Evolutionary conservation across 2,888 invertebrate genomes (phyloP).

Genomic region (Andrena flavipes): DNA sequence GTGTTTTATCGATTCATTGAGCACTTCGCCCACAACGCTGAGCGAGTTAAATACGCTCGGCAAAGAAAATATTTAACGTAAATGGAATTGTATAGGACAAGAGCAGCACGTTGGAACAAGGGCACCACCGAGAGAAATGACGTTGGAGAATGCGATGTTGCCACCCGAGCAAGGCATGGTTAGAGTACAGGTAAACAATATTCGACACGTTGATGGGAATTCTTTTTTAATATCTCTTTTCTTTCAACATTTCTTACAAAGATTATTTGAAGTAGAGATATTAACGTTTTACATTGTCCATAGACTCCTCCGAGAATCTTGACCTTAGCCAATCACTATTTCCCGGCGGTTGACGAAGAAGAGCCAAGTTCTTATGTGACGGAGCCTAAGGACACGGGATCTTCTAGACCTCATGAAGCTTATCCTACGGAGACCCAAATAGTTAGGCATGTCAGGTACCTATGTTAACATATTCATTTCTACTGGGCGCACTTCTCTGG

Average conservation of each 20-base stretch:
- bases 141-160: constrained; percentile 92
- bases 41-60: too few species aligned
- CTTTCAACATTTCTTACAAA: too few species aligned
- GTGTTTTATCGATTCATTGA: too few species aligned
- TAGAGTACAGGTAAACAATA: constrained; percentile 87
- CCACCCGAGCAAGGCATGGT: constrained; percentile 90
- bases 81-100: constrained; percentile 85
- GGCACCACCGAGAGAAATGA: constrained; percentile 94
- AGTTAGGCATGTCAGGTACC: constrained; percentile 78
- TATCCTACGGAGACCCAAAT: constrained; percentile 78
- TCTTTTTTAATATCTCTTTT: too few species aligned
- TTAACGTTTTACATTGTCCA: constrained; percentile 19
- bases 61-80: not conserved
- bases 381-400: constrained; percentile 67
- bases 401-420: constrained; percentile 61
- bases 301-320: constrained; percentile 95
- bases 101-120: constrained; percentile 88
- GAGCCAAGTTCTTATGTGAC: constrained; percentile 84
- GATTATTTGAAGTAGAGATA: constrained; percentile 4
- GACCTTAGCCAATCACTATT: constrained; percentile 94
- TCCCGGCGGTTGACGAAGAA: constrained; percentile 88
- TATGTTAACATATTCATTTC: constrained; percentile 1
- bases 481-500: not conserved
- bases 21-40: too few species aligned
- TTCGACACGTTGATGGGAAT: not conserved